A percentile compares a stretch with the other conserved stretches of the same genome.
These are phyloP conservation scores for Lichenostomus cassidix DNA, from an alignment of 2,113 vertebrate species.

Conservation along the genomic window DNA sequence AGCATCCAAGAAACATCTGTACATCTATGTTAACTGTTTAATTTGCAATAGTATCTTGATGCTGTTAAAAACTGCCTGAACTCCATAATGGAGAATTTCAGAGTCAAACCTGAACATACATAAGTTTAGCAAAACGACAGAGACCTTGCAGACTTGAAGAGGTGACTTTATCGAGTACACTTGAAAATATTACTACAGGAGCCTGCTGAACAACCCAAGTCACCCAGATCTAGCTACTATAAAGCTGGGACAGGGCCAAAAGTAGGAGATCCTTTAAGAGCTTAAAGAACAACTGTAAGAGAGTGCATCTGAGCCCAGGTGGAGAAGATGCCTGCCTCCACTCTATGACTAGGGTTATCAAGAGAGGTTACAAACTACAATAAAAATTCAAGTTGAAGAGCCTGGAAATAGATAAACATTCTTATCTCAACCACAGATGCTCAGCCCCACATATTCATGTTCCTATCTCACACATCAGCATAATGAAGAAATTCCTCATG, in stretches of 20 bases:
- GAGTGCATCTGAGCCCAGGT: background rate
- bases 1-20: background rate
- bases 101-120: fast-evolving
- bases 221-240: background rate
- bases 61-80: background rate
- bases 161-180: background rate
- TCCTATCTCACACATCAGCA: fast-evolving
- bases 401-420: background rate
- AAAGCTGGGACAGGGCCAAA: background rate
- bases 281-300: background rate
- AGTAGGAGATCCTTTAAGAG: fast-evolving
- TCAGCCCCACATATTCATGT: background rate
- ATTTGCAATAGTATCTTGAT: background rate
- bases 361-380: background rate
- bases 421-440: background rate
- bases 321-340: background rate
- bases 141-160: background rate
- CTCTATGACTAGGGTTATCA: fast-evolving
- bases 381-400: background rate
- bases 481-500: background rate
- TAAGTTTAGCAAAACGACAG: fast-evolving
- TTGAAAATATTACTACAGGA: background rate
- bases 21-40: background rate
- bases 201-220: background rate
- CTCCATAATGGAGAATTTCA: background rate